Evolutionary conservation across 2,113 vertebrate genomes (phyloP).

Genomic region (Malurus alboscapulatus): DNA sequence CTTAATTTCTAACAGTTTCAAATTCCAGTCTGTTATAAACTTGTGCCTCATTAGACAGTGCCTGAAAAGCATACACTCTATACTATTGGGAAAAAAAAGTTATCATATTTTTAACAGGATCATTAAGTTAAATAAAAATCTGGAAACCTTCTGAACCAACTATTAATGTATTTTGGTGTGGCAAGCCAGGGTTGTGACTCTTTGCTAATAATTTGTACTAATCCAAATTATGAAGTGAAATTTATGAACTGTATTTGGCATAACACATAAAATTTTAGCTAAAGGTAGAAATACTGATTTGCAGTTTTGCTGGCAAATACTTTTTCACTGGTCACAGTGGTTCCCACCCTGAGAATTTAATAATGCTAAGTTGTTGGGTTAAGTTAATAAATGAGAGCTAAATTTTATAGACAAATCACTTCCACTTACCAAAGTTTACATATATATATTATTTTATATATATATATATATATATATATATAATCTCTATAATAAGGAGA

Average conservation of each 20-base stretch:
- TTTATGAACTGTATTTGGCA: slow-evolving; percentile 67
- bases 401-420: slow-evolving; percentile 48
- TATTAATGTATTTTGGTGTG: slow-evolving; percentile 5
- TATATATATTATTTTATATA: no score
- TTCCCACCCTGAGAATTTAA: slow-evolving; percentile 31
- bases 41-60: not conserved
- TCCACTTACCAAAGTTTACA: slow-evolving; percentile 24
- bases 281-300: slow-evolving; percentile 46
- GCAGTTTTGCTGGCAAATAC: slow-evolving; percentile 34
- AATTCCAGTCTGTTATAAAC: not conserved
- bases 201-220: slow-evolving; percentile 58
- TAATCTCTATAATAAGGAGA: not conserved
- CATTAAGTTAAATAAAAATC: slow-evolving; percentile 42
- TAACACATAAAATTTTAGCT: slow-evolving; percentile 52
- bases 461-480: no score
- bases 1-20: not conserved
- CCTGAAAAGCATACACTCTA: not conserved
- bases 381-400: slow-evolving; percentile 52
- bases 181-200: slow-evolving; percentile 20
- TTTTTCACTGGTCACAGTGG: slow-evolving; percentile 18
- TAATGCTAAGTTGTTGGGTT: slow-evolving; percentile 22
- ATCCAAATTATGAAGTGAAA: slow-evolving; percentile 55
- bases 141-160: slow-evolving; percentile 39
- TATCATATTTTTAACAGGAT: slow-evolving; percentile 35
- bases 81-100: not conserved